A percentile compares a stretch with the other conserved stretches of the same genome.
phyloP scores from a whole-genome alignment of 2,888 invertebrate genomes.

The Ennomos quercinarius region DNA sequence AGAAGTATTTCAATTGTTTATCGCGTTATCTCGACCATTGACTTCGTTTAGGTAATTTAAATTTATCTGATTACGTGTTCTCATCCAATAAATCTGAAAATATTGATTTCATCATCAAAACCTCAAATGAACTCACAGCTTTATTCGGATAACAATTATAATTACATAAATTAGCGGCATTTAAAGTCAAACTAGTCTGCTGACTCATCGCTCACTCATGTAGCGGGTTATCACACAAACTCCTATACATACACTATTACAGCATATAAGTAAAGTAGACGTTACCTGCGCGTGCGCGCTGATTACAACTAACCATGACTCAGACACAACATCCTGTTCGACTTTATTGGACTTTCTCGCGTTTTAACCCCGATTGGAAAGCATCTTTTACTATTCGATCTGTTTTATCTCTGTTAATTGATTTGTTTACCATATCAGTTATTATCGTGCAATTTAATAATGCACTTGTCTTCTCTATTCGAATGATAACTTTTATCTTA shows the following conservation, averaged over 20 bases:
- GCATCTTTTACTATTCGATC: constrained; percentile 44
- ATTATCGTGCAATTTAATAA: constrained; percentile 18
- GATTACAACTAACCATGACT: constrained; percentile 69
- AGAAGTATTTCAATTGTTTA: not conserved
- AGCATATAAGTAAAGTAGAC: constrained; percentile 61
- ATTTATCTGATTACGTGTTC: constrained; percentile 19
- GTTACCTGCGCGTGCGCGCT: constrained; percentile 79
- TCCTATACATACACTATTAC: constrained; percentile 59
- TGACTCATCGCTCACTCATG: constrained; percentile 77
- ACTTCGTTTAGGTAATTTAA: constrained; percentile 10
- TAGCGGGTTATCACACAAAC: constrained; percentile 72
- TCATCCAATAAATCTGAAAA: constrained; percentile 20
- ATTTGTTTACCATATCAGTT: constrained; percentile 13
- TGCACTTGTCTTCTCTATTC: constrained; percentile 19
- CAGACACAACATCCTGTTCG: constrained; percentile 76
- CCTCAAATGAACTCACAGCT: too few species aligned
- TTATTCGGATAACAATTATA: not conserved
- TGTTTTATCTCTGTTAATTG: constrained; percentile 15
- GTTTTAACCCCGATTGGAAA: constrained; percentile 53
- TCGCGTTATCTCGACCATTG: constrained; percentile 19
- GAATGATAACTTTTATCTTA: constrained; percentile 46
- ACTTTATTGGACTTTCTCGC: constrained; percentile 75
- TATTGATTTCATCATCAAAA: constrained; percentile 18
- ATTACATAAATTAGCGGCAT: constrained; percentile 33
- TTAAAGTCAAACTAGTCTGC: constrained; percentile 37